Base-by-base conservation (phyloP, 2,797 vertebrate genomes). In the Merluccius polli region DNA sequence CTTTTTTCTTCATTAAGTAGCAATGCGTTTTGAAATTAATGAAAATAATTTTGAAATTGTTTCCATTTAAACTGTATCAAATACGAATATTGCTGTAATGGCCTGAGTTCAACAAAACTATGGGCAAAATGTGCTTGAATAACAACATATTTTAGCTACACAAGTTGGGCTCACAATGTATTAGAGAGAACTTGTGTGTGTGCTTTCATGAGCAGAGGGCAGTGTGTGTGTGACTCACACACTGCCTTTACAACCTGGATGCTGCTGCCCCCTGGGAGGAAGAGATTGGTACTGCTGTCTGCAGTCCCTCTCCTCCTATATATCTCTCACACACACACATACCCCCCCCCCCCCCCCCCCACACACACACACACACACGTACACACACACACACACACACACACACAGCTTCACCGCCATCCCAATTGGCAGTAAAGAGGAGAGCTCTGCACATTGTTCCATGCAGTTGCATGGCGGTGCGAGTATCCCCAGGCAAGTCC, bases 211-310 rank as follows among this genome's bases (percentile, higher is more conserved):
- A 71, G 72, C 30, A 69, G 79, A 52, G 16, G 41, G 6, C 21
- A 67, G 73, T 48, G 16, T 44, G 70, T 30, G 35, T 70, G 73
- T 72, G 18, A 71, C 24, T 52, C 29, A 71, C 35, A 63, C 16
- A 52, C 21, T 31, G 29, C 29, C 24, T 10, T 32, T 29, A 7
- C 35, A 69, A 41, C 16, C 70, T 75, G 48, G 48, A 75, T 30
- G 15, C 73, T 80, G 31, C 73, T 74, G 75, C 73, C 80, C 71
- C 79, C 79, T 71, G 9, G 63, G 21, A 10, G 81, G 78, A 4
- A 0, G 0, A 5, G 29, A 52, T 16, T 0, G 21, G 38, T 79
- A 80, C 75, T 79, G 86, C 74, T 65, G 18, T 15, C 63, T 67
- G 48, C 79, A 74, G 32, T 18, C 31, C 71, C 7, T 11, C 6